Evolutionary conservation across 2,888 invertebrate genomes (phyloP).

Genomic region (Isotomurus palustris): DNA sequence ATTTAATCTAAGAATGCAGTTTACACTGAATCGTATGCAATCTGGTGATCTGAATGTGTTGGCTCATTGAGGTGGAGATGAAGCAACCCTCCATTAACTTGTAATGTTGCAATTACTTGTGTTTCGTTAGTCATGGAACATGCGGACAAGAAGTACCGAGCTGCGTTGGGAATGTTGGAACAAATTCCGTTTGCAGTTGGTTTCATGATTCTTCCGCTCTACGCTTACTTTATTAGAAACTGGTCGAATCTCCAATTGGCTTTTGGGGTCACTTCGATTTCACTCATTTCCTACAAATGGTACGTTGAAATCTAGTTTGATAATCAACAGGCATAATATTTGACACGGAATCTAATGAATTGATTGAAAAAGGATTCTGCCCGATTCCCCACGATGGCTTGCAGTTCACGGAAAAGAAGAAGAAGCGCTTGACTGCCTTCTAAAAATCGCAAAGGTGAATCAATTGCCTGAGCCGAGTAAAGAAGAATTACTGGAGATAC

Average conservation of each 20-base stretch:
- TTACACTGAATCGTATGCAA: too few species aligned
- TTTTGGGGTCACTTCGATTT: conserved; percentile 34
- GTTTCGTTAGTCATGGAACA: conserved; percentile 39
- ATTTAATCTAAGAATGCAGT: too few species aligned
- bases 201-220: conserved; percentile 41
- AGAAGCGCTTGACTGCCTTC: conserved; percentile 30
- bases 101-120: too few species aligned
- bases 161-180: conserved; percentile 34
- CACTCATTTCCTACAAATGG: conserved; percentile 37
- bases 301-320: conserved; percentile 10
- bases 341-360: not conserved
- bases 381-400: conserved; percentile 43
- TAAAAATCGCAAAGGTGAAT: conserved; percentile 38
- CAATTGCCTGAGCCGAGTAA: conserved; percentile 22
- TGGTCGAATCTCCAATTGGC: conserved; percentile 41
- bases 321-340: not conserved
- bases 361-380: conserved; percentile 35
- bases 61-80: too few species aligned
- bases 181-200: conserved; percentile 43
- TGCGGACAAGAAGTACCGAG: conserved; percentile 34
- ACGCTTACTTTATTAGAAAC: conserved; percentile 33
- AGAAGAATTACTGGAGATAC: conserved; percentile 30
- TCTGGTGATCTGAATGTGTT: too few species aligned
- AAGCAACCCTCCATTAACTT: too few species aligned
- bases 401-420: conserved; percentile 37